Evolutionary conservation across 2,113 vertebrate genomes (phyloP), one percentile per base, ranked within the genome.

Genomic region (Blennius ocellaris): DNA sequence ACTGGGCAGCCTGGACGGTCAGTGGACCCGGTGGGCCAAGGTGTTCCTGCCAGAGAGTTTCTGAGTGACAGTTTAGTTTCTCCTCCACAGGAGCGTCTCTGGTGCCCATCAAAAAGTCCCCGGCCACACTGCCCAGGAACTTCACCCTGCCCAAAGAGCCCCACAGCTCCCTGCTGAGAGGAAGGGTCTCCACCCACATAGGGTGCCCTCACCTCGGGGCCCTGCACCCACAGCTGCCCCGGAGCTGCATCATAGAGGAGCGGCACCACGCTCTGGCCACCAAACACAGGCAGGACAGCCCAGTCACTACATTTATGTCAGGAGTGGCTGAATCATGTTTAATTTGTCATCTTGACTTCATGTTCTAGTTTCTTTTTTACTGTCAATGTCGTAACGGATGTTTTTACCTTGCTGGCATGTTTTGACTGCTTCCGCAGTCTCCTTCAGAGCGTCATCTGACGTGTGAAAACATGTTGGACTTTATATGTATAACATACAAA

Each of bases 221-320:
- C 0, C 83, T 97, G 61, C 96, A 97, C 81, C 90, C 94, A 56
- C 96, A 95, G 57, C 94, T 97, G 87, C 96, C 96, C 48, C 96
- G 96, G 43, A 99, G 96, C 93, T 96, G 96, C 68, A 96, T 99
- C 91, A 99, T 99, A 1, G 97, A 99, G 87, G 97, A 99, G 85
- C 93, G 99, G 67, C 97, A 99, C 89, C 92, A 97, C 5, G 96
- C 97, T 0, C 92, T 99, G 87, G 97, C 97, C 85, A 96, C 95
- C 55, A 99, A 99, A 86, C 97, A 99, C 55, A 94, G 96, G n/a
- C 96, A 97, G 92, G 97, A 98, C 92, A 98, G 97, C 97, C 97
- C 82, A 81, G 10, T 30, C 21, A 30, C 21, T 30, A 2, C 21
- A 30, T 30, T 30, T 30, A 2, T 30, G 21, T 30, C 21, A 4